phyloP scores from a whole-genome alignment of 1,140 invertebrate genomes.

The Battus philenor region DNA sequence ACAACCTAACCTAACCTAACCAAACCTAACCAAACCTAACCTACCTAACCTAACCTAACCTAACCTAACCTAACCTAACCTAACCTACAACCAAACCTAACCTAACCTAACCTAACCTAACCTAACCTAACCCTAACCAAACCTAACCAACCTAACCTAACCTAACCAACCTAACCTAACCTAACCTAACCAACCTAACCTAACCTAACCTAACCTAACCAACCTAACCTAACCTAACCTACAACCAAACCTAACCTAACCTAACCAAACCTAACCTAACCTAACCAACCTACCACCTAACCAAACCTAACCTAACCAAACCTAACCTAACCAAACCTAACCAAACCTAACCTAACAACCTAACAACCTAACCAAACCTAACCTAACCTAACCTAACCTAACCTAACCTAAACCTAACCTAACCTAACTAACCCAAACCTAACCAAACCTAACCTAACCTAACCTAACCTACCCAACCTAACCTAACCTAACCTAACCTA shows the following conservation, averaged over 20 bases:
- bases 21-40: conserved; percentile 22
- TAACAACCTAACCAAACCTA: conserved; percentile 25
- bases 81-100: conserved; percentile 27
- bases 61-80: conserved; percentile 29
- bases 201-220: conserved; percentile 27
- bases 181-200: conserved; percentile 24
- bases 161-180: conserved; percentile 26
- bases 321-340: conserved; percentile 25
- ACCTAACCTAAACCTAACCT: conserved; percentile 27
- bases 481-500: conserved; percentile 29
- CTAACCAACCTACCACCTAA: conserved; percentile 20
- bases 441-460: conserved; percentile 19
- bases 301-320: conserved; percentile 24
- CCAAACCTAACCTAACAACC: conserved; percentile 24
- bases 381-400: conserved; percentile 22
- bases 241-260: conserved; percentile 19
- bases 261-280: conserved; percentile 23
- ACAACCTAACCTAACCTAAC: conserved; percentile 31
- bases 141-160: conserved; percentile 34
- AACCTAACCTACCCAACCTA: conserved; percentile 27
- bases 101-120: conserved; percentile 26
- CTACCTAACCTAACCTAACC: conserved; percentile 26
- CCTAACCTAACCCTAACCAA: conserved; percentile 23
- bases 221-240: conserved; percentile 22
- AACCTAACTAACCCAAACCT: conserved; percentile 29